Percentiles rank a stretch among this genome's conserved stretches.
Evolutionary conservation across 2,797 vertebrate genomes (phyloP).

Genomic region (Galagoides demidoff): DNA sequence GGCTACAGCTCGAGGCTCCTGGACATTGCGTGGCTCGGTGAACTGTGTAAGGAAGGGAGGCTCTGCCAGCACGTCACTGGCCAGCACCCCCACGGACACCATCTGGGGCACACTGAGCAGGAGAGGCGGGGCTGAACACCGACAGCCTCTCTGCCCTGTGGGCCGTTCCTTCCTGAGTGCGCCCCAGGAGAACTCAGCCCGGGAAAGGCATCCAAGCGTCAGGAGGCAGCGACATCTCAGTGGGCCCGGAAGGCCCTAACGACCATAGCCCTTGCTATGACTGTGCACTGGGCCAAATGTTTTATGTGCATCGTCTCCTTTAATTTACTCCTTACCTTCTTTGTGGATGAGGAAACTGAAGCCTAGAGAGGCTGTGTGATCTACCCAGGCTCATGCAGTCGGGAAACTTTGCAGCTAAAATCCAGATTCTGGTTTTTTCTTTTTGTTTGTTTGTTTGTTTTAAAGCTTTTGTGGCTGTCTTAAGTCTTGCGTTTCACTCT

Average conservation of each 20-base stretch:
- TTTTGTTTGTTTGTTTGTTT: not conserved
- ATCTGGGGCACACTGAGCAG: constrained; percentile 84
- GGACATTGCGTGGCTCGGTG: constrained; percentile 82
- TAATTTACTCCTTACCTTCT: not conserved
- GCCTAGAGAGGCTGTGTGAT: not conserved
- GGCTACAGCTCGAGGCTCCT: constrained; percentile 81
- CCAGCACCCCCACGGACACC: constrained; percentile 84
- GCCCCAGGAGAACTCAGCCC: not conserved
- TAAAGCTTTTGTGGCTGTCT: not conserved
- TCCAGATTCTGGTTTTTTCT: not conserved
- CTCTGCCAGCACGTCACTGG: constrained; percentile 82
- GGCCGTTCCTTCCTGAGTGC: not conserved
- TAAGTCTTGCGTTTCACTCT: not conserved
- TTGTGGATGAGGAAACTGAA: not conserved
- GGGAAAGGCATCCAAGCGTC: not conserved
- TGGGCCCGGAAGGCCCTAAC: not conserved
- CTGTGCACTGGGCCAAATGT: not conserved
- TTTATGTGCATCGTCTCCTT: not conserved
- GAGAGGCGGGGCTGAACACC: constrained; percentile 5
- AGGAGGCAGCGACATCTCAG: not conserved
- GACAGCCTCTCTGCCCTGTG: not conserved
- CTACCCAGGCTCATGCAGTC: not conserved
- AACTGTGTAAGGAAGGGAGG: constrained; percentile 82
- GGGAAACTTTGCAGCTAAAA: not conserved
- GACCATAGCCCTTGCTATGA: not conserved